These are phyloP conservation scores for Diarsia dahlii DNA, from an alignment of 2,888 invertebrate genomes.

Conservation along the genomic window DNA sequence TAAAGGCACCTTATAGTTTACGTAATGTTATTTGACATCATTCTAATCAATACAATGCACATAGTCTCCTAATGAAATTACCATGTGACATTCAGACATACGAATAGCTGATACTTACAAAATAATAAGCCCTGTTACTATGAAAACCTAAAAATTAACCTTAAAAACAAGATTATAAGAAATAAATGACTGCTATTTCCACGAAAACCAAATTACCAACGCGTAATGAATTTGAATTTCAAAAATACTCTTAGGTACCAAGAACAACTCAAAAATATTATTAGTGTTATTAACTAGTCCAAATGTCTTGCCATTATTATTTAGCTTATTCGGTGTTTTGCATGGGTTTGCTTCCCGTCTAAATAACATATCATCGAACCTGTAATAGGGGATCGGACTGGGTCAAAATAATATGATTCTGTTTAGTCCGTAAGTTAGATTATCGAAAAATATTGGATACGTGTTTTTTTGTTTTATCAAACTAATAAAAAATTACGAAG, in stretches of 20 bases:
- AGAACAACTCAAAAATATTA: not conserved
- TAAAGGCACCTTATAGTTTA: too few relatives aligned
- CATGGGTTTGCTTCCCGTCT: not conserved
- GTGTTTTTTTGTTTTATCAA: too few relatives aligned
- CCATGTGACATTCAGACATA: not conserved
- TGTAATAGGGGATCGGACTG: too few relatives aligned
- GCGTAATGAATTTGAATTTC: not conserved
- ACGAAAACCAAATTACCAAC: not conserved
- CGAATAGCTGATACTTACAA: not conserved
- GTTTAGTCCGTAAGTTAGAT: too few relatives aligned
- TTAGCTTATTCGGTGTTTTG: not conserved
- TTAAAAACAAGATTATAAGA: not conserved
- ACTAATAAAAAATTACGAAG: too few relatives aligned
- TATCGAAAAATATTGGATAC: too few relatives aligned
- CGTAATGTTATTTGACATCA: too few relatives aligned
- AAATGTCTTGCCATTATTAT: not conserved
- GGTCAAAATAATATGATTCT: too few relatives aligned
- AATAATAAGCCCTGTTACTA: not conserved
- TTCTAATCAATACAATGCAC: too few relatives aligned
- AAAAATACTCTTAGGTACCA: not conserved
- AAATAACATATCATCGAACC: too few relatives aligned
- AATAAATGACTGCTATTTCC: too few relatives aligned
- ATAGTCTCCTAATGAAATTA: not conserved
- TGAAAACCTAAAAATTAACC: not conserved
- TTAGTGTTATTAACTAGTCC: too few relatives aligned